A percentile compares a stretch with the other conserved stretches of the same genome.
These are phyloP conservation scores for Heliothis virescens DNA, from an alignment of 1,140 invertebrate species.

Conservation along the genomic window DNA sequence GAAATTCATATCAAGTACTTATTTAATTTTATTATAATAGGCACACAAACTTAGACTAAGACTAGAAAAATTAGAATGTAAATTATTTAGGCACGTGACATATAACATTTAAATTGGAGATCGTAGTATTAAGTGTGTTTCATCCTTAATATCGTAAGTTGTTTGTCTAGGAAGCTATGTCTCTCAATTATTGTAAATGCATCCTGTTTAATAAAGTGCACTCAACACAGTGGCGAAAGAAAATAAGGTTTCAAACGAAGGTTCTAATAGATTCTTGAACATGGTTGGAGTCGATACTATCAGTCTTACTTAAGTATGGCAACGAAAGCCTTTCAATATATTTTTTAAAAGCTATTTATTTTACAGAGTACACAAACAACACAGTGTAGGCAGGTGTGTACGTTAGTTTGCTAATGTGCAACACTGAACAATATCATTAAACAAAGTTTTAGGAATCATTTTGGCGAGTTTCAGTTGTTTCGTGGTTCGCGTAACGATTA, in stretches of 20 bases:
- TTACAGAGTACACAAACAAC: neutral
- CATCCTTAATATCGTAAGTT: neutral
- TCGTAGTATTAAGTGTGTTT: too few species aligned
- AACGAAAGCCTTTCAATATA: too few species aligned
- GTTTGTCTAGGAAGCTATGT: neutral
- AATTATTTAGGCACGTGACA: too few species aligned
- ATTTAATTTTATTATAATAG: too few species aligned
- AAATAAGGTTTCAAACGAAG: neutral
- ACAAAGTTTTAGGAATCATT: neutral
- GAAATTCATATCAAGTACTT: too few species aligned
- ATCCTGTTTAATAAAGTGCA: neutral
- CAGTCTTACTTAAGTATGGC: too few species aligned
- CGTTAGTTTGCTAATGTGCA: neutral
- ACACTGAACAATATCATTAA: neutral
- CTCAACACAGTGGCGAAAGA: neutral
- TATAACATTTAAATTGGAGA: too few species aligned
- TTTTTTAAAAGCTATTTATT: too few species aligned
- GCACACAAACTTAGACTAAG: too few species aligned
- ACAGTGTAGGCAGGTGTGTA: too few species aligned
- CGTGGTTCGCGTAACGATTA: conserved; percentile 2
- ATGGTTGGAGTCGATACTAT: too few species aligned
- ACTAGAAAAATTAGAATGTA: too few species aligned
- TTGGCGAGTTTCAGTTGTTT: neutral
- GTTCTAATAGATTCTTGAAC: neutral
- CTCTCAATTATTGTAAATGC: neutral